Evolutionary conservation across 2,113 vertebrate species (phyloP).

Genomic region (Malaclemys terrapin): DNA sequence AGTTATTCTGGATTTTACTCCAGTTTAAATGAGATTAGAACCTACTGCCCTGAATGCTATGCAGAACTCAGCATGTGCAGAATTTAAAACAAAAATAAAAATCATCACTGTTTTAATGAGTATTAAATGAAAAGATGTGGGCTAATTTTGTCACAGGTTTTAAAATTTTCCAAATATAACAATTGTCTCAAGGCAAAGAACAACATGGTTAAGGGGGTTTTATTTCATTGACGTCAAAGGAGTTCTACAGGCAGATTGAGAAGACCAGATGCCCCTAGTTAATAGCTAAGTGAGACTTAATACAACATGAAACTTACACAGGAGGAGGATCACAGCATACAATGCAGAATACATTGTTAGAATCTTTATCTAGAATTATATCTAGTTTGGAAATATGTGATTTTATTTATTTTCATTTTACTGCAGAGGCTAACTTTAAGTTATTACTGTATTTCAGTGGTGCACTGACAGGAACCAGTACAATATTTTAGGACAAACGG

Average conservation of each 20-base stretch:
- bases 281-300: not conserved
- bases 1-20: not conserved
- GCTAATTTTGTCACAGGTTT: not conserved
- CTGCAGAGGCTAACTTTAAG: not conserved
- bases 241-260: not conserved
- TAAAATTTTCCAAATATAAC: not conserved
- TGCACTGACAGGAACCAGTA: not conserved
- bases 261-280: not conserved
- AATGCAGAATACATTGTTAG: too few species aligned
- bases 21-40: not conserved
- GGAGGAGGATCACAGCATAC: not conserved
- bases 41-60: not conserved
- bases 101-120: not conserved
- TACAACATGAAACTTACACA: not conserved
- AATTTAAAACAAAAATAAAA: too few species aligned
- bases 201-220: accelerated
- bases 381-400: not conserved
- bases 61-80: too few species aligned
- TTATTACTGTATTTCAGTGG: not conserved
- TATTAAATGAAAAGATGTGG: not conserved
- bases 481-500: accelerated
- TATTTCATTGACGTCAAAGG: not conserved
- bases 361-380: too few species aligned
- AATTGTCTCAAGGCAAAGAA: not conserved
- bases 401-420: not conserved